Percentiles rank a stretch among this genome's conserved stretches.
Conservation (phyloP, 2,888 invertebrate genomes). For the Cyclophora punctaria region DNA sequence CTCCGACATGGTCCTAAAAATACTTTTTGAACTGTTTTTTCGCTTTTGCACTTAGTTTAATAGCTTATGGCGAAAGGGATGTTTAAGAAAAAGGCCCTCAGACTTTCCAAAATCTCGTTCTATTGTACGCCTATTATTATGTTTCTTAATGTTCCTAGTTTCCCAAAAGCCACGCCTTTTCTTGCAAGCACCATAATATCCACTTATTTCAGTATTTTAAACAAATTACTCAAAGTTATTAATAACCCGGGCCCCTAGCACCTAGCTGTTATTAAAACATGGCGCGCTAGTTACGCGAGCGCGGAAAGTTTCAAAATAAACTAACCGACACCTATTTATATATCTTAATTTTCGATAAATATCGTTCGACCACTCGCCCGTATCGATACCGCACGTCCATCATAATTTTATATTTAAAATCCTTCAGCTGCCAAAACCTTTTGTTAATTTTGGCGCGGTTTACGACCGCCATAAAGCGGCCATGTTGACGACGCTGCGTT, state of each 20-base stretch:
- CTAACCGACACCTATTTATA: conserved; percentile 20
- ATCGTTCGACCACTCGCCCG: conserved; percentile 9
- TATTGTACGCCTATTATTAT: no score
- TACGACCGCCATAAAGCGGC: conserved; percentile 55
- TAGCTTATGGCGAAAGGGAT: no score
- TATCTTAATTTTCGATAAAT: conserved; percentile 20
- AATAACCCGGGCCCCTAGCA: not conserved
- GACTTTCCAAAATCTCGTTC: no score
- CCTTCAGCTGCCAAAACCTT: conserved; percentile 61
- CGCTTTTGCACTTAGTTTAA: no score
- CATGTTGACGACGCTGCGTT: conserved; percentile 47
- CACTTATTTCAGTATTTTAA: no score
- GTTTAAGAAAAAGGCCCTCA: no score
- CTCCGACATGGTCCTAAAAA: no score
- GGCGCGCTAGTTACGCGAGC: conserved; percentile 5
- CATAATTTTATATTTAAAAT: conserved; percentile 42
- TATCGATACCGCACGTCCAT: conserved; percentile 4
- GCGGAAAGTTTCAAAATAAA: conserved; percentile 12
- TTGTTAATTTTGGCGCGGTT: conserved; percentile 65
- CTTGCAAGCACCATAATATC: no score
- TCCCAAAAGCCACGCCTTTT: no score
- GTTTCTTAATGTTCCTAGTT: no score
- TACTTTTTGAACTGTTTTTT: no score
- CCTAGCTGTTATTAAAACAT: not conserved
- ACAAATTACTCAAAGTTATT: no score